Base-by-base conservation (phyloP, 2,888 invertebrate genomes). In the Strigamia maritima region DNA sequence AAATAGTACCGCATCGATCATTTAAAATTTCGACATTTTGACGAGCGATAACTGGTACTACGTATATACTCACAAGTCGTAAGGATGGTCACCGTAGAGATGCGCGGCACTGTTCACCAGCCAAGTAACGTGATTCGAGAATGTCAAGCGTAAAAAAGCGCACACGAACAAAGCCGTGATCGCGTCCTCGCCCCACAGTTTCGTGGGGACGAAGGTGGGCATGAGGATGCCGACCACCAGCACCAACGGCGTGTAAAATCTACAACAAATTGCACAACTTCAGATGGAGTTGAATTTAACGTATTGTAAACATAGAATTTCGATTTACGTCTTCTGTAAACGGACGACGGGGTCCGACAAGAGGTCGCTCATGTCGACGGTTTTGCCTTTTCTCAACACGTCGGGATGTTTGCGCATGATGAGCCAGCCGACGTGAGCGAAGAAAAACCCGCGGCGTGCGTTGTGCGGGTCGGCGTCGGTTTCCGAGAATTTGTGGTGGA, bases 351-450 rank as follows among this genome's bases (percentile, higher is more conserved):
- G 93, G 86, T 97, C 97, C 14, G 89, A 88, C 81, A 90, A 89
- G 80, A 98, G 88, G 86, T 98, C 97, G 77, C 91, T 92, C 82
- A 96, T 84, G 85, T 97, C 95, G 31, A 97, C 89, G 75, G 91
- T 90, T 83, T 93, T 92, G 84, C 97, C 97, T 86, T 95, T 96
- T 81, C 88, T 89, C 85, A 90, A 93, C 54, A 98, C 93, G 81
- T 94, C 93, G 0, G 94, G 94, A 85, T 97, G 97, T 86, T 98
- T 97, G 83, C 91, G 90, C 83, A 92, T 92, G 79, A 97, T 87
- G 81, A 98, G 89, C 98, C 98, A 98, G 80, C 98, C 98, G 83
- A 97, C 90, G 86, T 98, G 98, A 0, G 97, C 91, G 88, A 97
- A 98, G 90, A 97, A 97, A 88, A 98, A 96, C 12, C 98, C 98